Percentiles rank a stretch among this genome's conserved stretches.
Conservation (phyloP, 1,140 invertebrate genomes). For the Dysdera silvatica region DNA sequence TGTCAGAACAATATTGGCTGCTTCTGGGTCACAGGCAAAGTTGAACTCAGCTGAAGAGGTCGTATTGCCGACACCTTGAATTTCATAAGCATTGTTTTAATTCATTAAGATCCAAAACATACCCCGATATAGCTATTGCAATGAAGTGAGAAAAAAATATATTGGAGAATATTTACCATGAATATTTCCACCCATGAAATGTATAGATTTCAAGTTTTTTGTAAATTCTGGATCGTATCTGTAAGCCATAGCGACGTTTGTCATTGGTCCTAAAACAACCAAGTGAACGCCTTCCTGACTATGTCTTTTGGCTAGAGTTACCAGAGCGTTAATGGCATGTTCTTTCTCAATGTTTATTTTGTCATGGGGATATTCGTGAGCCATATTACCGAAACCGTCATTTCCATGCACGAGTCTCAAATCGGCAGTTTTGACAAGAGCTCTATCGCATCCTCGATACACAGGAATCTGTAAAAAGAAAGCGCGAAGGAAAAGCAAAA, state of each 20-base stretch:
- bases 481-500: too few relatives aligned
- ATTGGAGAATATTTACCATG: too few relatives aligned
- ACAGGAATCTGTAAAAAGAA: too few relatives aligned
- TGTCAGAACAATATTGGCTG: conserved; percentile 57
- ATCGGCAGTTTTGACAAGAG: too few relatives aligned
- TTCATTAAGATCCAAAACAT: background rate
- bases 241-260: conserved; percentile 56
- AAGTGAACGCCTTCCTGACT: conserved; percentile 44
- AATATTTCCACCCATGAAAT: conserved; percentile 57
- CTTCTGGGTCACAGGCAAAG: conserved; percentile 56
- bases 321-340: background rate
- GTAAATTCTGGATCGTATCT: conserved; percentile 50
- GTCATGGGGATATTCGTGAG: too few relatives aligned
- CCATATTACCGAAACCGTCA: too few relatives aligned
- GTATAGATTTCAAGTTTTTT: conserved; percentile 47
- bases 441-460: too few relatives aligned
- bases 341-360: too few relatives aligned
- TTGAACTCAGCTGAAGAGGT: conserved; percentile 56
- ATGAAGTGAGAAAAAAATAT: too few relatives aligned
- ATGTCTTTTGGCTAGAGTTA: conserved; percentile 28
- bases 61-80: conserved; percentile 49
- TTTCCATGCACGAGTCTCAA: too few relatives aligned
- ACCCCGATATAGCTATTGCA: too few relatives aligned
- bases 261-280: conserved; percentile 54
- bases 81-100: conserved; percentile 8